phyloP scores from a whole-genome alignment of 2,888 invertebrate species.

The Himalopsyche anomala region DNA sequence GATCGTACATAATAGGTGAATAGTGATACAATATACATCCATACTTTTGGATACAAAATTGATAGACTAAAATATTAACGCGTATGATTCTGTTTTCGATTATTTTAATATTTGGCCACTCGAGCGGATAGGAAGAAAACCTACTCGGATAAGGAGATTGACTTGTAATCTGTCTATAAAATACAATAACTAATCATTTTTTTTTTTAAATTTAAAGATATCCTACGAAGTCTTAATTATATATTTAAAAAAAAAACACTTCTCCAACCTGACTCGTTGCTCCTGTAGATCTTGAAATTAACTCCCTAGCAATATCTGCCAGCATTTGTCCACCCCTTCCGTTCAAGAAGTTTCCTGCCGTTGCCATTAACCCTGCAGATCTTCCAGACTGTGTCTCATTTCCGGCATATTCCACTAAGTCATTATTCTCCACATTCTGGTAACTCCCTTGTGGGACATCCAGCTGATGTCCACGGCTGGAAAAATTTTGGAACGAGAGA shows the following conservation, averaged over 20 bases:
- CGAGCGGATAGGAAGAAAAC: too few species aligned
- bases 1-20: too few species aligned
- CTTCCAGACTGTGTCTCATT: constrained; percentile 62
- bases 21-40: too few species aligned
- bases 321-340: constrained; percentile 76
- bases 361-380: constrained; percentile 71
- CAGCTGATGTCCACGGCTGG: constrained; percentile 24
- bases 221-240: not conserved
- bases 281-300: constrained; percentile 82
- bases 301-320: constrained; percentile 80
- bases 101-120: too few species aligned
- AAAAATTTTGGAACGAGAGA: constrained; percentile 33
- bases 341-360: constrained; percentile 73
- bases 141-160: too few species aligned
- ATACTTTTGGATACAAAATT: too few species aligned
- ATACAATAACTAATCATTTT: too few species aligned
- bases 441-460: constrained; percentile 39
- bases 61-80: too few species aligned
- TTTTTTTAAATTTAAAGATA: too few species aligned
- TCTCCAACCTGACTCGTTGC: constrained; percentile 81
- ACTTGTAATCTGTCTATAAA: too few species aligned
- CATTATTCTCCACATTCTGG: constrained; percentile 54
- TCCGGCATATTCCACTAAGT: constrained; percentile 49
- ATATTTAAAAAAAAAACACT: constrained; percentile 40
- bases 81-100: too few species aligned